Evolutionary conservation across 2,888 invertebrate genomes (phyloP), one percentile per base, ranked within the genome.

Genomic region (Prenolepis imparis): DNA sequence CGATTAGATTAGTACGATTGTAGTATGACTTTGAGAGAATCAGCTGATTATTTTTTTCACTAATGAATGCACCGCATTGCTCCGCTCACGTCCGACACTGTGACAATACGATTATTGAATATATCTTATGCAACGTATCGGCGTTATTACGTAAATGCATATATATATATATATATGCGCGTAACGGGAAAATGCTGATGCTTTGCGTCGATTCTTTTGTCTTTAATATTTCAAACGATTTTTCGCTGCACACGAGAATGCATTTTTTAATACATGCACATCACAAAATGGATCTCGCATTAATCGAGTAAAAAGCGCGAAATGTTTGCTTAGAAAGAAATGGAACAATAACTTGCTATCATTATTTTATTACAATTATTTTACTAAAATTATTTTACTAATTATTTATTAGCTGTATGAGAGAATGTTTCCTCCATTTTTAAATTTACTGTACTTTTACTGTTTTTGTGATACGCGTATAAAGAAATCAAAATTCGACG

Each of bases 21-120:
- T 44, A 12, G 21, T 72, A 41, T 39, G 41, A 24, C 28, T 28
- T 24, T 32, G 44, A 24, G 21, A 75, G 12, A 39, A 21, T 39
- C 36, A 15, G 18, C 39, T 41, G 41, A 68, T 52, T n/a, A n/a
- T 11, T 39, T 32, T 12, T 39, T 41, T 39, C 41, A 12, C 24
- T n/a, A 59, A 74, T 32, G 67, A 64, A 21, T 59, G 63, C 21
- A 59, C 57, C 78, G 15, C 18, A 24, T 89, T 88, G 88, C n/a
- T 86, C 84, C 85, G 63, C 81, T 88, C 89, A 90, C 90, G 89
- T 89, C 84, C 83, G 82, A 80, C 86, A 86, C 87, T 85, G 87
- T 88, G 89, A 89, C 90, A 85, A 55, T 73, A 86, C 87, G 81
- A 86, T 89, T 89, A 88, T 88, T 82, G 84, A 18, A 59, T 39